phyloP scores from a whole-genome alignment of 2,797 vertebrate genomes.

The Lagocephalus sceleratus region DNA sequence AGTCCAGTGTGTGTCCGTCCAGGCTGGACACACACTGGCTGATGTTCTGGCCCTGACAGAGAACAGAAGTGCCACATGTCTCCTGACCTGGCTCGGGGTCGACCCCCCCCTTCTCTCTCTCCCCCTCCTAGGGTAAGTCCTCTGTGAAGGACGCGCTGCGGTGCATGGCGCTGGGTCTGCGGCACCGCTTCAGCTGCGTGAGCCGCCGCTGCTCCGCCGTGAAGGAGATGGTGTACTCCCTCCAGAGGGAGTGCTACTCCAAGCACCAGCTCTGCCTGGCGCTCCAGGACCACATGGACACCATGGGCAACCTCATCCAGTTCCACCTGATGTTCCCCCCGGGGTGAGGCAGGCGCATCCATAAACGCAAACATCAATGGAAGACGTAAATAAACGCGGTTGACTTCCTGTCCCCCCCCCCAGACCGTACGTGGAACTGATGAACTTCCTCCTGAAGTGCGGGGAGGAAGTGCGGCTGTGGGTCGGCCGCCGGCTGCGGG shows the following conservation, averaged over 20 bases:
- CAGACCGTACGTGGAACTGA: slow-evolving; percentile 90
- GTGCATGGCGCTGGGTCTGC: slow-evolving; percentile 91
- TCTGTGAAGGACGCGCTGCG: slow-evolving; percentile 93
- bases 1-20: slow-evolving; percentile 24
- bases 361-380: too few relatives aligned
- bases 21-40: slow-evolving; percentile 11
- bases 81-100: not conserved
- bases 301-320: slow-evolving; percentile 92
- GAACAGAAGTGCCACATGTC: not conserved
- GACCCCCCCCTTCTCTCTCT: not conserved
- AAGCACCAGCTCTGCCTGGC: slow-evolving; percentile 90
- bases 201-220: slow-evolving; percentile 92
- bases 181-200: slow-evolving; percentile 93
- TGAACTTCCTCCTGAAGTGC: slow-evolving; percentile 89
- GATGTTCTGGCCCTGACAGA: slow-evolving; percentile 14
- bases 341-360: slow-evolving; percentile 78
- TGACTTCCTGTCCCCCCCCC: not conserved
- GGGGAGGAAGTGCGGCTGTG: slow-evolving; percentile 85
- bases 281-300: slow-evolving; percentile 85
- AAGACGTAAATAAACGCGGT: too few relatives aligned
- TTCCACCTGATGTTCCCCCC: slow-evolving; percentile 92
- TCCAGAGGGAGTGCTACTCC: slow-evolving; percentile 93
- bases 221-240: slow-evolving; percentile 89
- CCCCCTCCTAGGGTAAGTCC: slow-evolving; percentile 84
- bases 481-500: slow-evolving; percentile 79